Conservation (phyloP, 1,140 invertebrate species). For the Pemphigus obesinymphae region DNA sequence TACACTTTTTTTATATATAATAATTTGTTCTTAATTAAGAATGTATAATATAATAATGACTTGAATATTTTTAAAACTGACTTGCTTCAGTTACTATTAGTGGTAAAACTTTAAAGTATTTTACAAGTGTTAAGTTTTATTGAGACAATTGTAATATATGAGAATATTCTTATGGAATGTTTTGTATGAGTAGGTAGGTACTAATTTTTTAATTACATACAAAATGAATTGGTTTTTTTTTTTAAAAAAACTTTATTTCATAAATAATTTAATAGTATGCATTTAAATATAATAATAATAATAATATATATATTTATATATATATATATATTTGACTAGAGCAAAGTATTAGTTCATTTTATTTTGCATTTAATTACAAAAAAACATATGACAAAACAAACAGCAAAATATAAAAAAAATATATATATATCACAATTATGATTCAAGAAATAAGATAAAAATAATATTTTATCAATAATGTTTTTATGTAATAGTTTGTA, state of each 20-base stretch:
- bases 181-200: not conserved
- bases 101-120: too few relatives aligned
- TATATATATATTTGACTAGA: constrained; percentile 28
- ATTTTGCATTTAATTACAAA: constrained; percentile 32
- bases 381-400: not conserved
- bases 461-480: constrained; percentile 1
- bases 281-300: constrained; percentile 9
- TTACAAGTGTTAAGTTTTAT: too few relatives aligned
- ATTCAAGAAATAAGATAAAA: not conserved
- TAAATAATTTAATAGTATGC: constrained; percentile 27
- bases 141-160: too few relatives aligned
- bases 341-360: not conserved
- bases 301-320: not conserved
- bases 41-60: too few relatives aligned
- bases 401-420: constrained; percentile 24
- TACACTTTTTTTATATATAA: too few relatives aligned
- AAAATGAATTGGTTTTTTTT: not conserved
- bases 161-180: not conserved
- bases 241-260: constrained; percentile 16
- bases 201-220: not conserved
- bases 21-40: too few relatives aligned
- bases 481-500: not conserved
- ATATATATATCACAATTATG: constrained; percentile 36
- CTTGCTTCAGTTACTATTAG: too few relatives aligned
- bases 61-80: too few relatives aligned